phyloP scores from a whole-genome alignment of 2,888 invertebrate genomes.

The Uloborus plumipes region DNA sequence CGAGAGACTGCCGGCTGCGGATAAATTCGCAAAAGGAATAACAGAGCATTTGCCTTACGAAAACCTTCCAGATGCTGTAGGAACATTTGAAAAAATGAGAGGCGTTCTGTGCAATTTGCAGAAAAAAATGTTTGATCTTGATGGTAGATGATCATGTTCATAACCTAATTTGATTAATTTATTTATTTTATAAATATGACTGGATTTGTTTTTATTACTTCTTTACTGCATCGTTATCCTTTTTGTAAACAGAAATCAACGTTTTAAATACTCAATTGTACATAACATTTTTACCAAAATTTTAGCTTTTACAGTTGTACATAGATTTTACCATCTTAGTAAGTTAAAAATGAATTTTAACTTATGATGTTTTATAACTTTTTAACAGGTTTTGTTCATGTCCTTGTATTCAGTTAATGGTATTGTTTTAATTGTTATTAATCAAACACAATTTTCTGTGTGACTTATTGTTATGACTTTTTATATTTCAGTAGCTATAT shows the following conservation, averaged over 20 bases:
- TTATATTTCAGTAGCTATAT: too few species aligned
- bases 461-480: too few species aligned
- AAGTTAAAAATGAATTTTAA: too few species aligned
- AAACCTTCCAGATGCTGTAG: slow-evolving; percentile 90
- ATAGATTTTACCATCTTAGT: too few species aligned
- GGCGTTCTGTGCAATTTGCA: slow-evolving; percentile 73
- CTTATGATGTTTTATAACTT: too few species aligned
- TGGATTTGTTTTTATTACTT: too few species aligned
- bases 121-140: slow-evolving; percentile 42
- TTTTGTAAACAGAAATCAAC: background rate
- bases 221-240: background rate
- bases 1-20: slow-evolving; percentile 78
- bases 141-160: too few species aligned
- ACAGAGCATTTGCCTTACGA: slow-evolving; percentile 92
- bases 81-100: slow-evolving; percentile 87
- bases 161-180: background rate
- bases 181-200: background rate
- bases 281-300: background rate
- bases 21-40: slow-evolving; percentile 86
- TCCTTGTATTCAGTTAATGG: too few species aligned
- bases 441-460: too few species aligned
- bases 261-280: background rate
- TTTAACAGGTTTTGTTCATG: too few species aligned
- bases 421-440: too few species aligned
- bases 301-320: too few species aligned